phyloP scores from a whole-genome alignment of 1,140 invertebrate species.

The Lepidurus arcticus region DNA sequence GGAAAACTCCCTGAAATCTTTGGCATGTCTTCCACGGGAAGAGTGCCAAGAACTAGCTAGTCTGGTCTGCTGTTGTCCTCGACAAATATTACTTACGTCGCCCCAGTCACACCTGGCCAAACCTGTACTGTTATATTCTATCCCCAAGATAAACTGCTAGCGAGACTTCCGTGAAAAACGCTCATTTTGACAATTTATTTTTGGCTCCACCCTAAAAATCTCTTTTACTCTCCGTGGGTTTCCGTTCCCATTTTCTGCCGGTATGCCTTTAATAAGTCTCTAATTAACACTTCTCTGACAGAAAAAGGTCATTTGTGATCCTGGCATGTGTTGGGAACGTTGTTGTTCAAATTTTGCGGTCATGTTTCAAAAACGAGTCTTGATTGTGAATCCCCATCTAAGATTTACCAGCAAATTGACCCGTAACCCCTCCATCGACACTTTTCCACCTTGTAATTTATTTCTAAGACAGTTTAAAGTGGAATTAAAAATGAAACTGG shows the following conservation, averaged over 20 bases:
- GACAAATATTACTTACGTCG: conserved; percentile 5
- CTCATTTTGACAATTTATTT: background rate
- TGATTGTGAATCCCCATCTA: background rate
- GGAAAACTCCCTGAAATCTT: background rate
- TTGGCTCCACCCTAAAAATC: background rate
- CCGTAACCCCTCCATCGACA: background rate
- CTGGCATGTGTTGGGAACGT: background rate
- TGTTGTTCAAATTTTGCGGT: background rate
- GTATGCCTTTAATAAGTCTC: background rate
- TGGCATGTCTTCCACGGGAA: background rate
- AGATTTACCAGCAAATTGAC: background rate
- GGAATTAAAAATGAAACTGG: background rate
- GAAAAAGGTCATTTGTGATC: background rate
- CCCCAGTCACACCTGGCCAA: conserved; percentile 20
- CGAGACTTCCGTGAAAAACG: background rate
- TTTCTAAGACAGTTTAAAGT: background rate
- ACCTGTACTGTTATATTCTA: background rate
- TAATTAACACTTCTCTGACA: background rate
- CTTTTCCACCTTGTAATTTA: background rate
- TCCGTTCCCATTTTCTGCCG: background rate
- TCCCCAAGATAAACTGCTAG: background rate
- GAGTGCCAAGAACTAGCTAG: background rate
- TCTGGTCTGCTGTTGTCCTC: background rate
- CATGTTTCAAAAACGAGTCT: background rate
- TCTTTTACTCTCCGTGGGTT: background rate